Conservation (phyloP, 2,888 invertebrate species). For the Atethmia centrago region DNA sequence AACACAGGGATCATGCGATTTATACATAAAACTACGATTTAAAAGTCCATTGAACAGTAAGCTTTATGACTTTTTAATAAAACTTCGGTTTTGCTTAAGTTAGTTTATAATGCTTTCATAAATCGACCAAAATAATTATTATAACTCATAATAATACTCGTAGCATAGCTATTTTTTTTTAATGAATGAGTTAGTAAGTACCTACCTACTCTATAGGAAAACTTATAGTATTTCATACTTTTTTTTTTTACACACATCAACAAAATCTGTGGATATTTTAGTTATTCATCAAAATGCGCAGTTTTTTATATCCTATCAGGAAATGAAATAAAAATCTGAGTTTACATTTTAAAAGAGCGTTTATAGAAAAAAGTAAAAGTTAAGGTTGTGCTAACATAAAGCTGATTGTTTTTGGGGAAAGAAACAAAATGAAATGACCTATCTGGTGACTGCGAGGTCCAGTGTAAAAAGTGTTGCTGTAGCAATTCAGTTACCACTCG, state of each 20-base stretch:
- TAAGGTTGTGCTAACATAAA: neutral
- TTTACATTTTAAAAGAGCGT: neutral
- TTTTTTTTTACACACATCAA: neutral
- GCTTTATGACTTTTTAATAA: constrained; percentile 32
- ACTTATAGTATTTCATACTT: neutral
- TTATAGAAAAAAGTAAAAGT: neutral
- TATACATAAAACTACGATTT: constrained; percentile 34
- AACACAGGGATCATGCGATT: constrained; percentile 23
- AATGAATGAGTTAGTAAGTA: no score
- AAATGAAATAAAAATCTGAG: neutral
- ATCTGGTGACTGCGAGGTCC: neutral
- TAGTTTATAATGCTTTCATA: constrained; percentile 18
- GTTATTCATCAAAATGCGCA: neutral
- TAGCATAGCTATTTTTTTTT: neutral
- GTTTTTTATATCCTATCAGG: neutral
- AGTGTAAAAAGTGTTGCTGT: neutral
- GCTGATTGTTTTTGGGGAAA: neutral
- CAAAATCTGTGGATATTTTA: neutral
- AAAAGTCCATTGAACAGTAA: constrained; percentile 24
- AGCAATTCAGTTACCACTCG: neutral
- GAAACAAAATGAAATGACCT: neutral
- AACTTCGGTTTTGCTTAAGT: constrained; percentile 23
- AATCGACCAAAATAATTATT: neutral
- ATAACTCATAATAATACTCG: constrained; percentile 7
- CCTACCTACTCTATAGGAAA: neutral